Evolutionary conservation across 2,797 vertebrate species (phyloP).

Genomic region (Alauda arvensis): DNA sequence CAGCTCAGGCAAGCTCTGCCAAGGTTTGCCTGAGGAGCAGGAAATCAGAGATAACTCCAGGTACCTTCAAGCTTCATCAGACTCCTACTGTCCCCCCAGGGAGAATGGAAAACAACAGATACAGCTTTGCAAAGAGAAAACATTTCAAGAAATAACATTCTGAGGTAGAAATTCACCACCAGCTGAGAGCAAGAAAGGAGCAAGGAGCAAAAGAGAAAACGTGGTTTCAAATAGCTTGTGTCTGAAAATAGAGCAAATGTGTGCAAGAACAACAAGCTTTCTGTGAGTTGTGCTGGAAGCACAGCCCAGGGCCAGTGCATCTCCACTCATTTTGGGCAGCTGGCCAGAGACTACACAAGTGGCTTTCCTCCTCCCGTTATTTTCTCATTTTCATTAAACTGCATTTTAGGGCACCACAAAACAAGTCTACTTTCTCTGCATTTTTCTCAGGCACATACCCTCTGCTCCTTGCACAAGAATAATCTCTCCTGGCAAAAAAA

Average conservation of each 20-base stretch:
- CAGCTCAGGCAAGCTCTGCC: neutral
- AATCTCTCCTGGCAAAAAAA: slow-evolving; percentile 39
- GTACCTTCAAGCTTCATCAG: slow-evolving; percentile 28
- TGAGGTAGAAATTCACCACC: slow-evolving; percentile 18
- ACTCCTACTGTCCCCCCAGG: neutral
- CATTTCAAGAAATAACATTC: slow-evolving; percentile 18
- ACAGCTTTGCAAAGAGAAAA: neutral
- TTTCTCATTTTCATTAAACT: slow-evolving; percentile 54
- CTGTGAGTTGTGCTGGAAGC: slow-evolving; percentile 4
- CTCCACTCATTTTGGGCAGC: slow-evolving; percentile 13
- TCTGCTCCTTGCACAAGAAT: slow-evolving; percentile 15
- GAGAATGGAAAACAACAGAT: slow-evolving; percentile 18
- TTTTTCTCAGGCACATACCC: slow-evolving; percentile 23
- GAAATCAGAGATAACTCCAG: slow-evolving; percentile 27
- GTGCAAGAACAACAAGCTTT: slow-evolving; percentile 30
- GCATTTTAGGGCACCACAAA: slow-evolving; percentile 30
- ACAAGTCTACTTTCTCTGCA: slow-evolving; percentile 18
- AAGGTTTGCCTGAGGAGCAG: neutral
- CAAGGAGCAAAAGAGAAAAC: slow-evolving; percentile 1
- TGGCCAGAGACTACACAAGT: slow-evolving; percentile 35
- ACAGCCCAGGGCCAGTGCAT: neutral
- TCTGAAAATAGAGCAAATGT: slow-evolving; percentile 19
- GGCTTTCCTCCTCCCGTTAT: slow-evolving; percentile 36
- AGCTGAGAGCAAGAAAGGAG: neutral
- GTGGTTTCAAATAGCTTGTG: slow-evolving; percentile 13